Percentiles rank a stretch among this genome's conserved stretches.
These are phyloP conservation scores for Drosophila paranaensis DNA, from an alignment of 2,888 invertebrate genomes.

Conservation along the genomic window DNA sequence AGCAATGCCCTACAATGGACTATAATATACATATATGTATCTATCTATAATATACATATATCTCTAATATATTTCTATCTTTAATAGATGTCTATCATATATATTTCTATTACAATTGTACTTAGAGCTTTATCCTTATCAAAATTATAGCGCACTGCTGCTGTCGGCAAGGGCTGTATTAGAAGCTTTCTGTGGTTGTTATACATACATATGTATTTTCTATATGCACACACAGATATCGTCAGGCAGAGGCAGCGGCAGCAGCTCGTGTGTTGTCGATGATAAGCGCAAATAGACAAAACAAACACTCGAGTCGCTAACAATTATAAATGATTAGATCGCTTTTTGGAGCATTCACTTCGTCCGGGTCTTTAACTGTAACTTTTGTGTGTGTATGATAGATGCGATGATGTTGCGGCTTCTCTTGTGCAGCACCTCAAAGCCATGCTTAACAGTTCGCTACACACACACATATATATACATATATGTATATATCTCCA, in stretches of 20 bases:
- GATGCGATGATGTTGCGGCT: constrained; percentile 36
- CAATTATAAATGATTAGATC: constrained; percentile 80
- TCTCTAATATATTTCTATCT: neutral
- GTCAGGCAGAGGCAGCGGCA: constrained; percentile 35
- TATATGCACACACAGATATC: constrained; percentile 52
- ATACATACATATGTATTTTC: constrained; percentile 32
- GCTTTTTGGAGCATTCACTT: constrained; percentile 79
- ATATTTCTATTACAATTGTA: no score
- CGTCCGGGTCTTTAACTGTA: constrained; percentile 73
- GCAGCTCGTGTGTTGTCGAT: constrained; percentile 61
- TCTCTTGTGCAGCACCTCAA: constrained; percentile 36
- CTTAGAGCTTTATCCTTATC: no score
- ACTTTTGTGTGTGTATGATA: constrained; percentile 54
- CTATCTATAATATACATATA: no score
- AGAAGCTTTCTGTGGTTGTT: constrained; percentile 14
- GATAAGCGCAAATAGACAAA: constrained; percentile 79
- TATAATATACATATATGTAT: no score
- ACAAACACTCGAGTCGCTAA: constrained; percentile 75
- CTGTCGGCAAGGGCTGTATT: constrained; percentile 11
- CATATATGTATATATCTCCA: neutral
- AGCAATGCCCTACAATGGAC: constrained; percentile 22
- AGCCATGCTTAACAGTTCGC: constrained; percentile 25
- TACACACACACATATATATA: constrained; percentile 1
- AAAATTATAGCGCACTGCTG: constrained; percentile 1
- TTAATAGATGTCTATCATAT: no score